Percentiles rank a stretch among this genome's conserved stretches.
These are phyloP conservation scores for Saimiri boliviensis DNA, from an alignment of 2,113 vertebrate genomes.

Conservation along the genomic window DNA sequence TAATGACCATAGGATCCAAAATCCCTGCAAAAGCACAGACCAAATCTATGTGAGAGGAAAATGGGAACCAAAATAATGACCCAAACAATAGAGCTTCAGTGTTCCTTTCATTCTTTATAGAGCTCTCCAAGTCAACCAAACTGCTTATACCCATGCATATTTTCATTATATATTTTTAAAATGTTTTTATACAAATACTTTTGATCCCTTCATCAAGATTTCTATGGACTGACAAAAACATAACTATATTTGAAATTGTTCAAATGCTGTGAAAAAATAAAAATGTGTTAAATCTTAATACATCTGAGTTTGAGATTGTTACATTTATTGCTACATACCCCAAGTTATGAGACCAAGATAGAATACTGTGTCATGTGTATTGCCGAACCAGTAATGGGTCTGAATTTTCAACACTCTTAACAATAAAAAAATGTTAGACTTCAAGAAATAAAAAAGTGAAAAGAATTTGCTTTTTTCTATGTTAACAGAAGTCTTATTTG, in stretches of 20 bases:
- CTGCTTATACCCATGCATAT: neutral
- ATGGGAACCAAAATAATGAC: neutral
- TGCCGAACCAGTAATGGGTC: neutral
- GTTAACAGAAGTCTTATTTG: neutral
- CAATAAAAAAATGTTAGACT: neutral
- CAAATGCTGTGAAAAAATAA: conserved; percentile 58
- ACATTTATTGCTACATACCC: neutral
- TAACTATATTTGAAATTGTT: conserved; percentile 65
- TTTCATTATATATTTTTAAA: neutral
- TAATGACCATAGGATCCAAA: neutral
- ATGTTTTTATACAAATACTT: neutral
- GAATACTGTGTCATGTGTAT: neutral
- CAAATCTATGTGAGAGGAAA: neutral
- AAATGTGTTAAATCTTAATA: conserved; percentile 26
- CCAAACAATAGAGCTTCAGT: neutral
- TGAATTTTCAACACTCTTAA: conserved; percentile 19
- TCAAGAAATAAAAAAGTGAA: neutral
- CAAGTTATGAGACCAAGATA: neutral
- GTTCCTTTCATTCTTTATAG: neutral
- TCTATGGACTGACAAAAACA: conserved; percentile 58
- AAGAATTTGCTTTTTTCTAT: neutral
- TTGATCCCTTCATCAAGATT: conserved; percentile 36
- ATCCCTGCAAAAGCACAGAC: neutral
- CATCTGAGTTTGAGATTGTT: neutral
- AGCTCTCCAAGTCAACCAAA: neutral